A percentile compares a stretch with the other conserved stretches of the same genome.
Conservation (phyloP, 2,888 invertebrate genomes). For the Phengaris arion region DNA sequence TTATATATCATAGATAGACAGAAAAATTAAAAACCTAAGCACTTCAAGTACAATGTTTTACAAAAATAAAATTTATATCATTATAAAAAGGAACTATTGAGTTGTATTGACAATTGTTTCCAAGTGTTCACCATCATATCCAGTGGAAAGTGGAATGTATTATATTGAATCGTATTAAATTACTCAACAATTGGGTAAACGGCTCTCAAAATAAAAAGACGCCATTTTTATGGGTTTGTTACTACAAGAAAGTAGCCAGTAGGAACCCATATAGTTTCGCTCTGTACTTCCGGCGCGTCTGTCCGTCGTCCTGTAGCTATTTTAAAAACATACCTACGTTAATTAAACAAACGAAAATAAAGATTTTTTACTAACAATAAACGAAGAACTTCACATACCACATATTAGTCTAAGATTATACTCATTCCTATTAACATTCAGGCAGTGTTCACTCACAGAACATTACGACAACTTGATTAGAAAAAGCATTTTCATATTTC, state of each 20-base stretch:
- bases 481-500: background rate
- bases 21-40: slow-evolving; percentile 4
- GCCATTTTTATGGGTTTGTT: too few species aligned
- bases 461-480: background rate
- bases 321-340: too few species aligned
- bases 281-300: too few species aligned
- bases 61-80: slow-evolving; percentile 14
- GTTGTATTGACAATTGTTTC: slow-evolving; percentile 14
- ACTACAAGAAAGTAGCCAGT: too few species aligned
- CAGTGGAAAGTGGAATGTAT: too few species aligned
- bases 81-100: slow-evolving; percentile 13
- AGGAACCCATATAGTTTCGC: too few species aligned
- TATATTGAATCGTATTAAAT: too few species aligned
- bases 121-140: background rate
- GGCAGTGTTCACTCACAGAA: background rate
- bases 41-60: background rate
- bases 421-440: slow-evolving; percentile 7
- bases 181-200: too few species aligned
- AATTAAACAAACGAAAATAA: too few species aligned
- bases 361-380: too few species aligned
- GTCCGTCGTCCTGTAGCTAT: too few species aligned
- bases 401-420: background rate
- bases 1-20: background rate
- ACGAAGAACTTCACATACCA: background rate
- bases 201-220: too few species aligned